Percentiles rank a stretch among this genome's conserved stretches.
Evolutionary conservation across 2,797 vertebrate species (phyloP).

Genomic region (Mus caroli): DNA sequence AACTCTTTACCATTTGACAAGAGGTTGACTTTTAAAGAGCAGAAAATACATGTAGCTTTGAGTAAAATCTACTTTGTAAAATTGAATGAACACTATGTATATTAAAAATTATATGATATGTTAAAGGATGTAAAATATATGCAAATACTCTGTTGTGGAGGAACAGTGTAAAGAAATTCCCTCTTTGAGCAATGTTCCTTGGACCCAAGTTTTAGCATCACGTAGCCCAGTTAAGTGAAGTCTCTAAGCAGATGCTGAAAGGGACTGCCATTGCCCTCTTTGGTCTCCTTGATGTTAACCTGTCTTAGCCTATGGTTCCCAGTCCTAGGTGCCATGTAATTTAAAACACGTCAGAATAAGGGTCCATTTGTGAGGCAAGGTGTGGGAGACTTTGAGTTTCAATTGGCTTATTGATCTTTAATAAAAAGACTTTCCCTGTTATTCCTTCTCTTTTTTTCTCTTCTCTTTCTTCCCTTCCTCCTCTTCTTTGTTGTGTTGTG

Average conservation of each 20-base stretch:
- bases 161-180: background rate
- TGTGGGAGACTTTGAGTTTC: background rate
- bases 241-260: background rate
- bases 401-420: conserved; percentile 60
- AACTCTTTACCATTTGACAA: background rate
- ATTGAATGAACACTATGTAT: background rate
- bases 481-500: background rate
- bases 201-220: conserved; percentile 35
- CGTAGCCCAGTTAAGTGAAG: background rate
- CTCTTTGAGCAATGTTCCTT: conserved; percentile 31
- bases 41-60: conserved; percentile 48
- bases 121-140: conserved; percentile 38
- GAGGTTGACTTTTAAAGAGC: background rate
- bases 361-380: background rate
- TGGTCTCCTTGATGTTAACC: conserved; percentile 7
- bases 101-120: background rate
- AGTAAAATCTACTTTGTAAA: conserved; percentile 72
- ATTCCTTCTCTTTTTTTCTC: background rate
- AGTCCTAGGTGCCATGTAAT: background rate
- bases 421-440: background rate
- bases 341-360: conserved; percentile 47
- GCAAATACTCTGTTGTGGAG: too few species aligned
- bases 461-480: background rate
- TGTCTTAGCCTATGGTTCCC: background rate
- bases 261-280: background rate